Percentiles rank a stretch among this genome's conserved stretches.
These are phyloP conservation scores for Sebastes itinus DNA, from an alignment of 2,797 vertebrate species.

Conservation along the genomic window DNA sequence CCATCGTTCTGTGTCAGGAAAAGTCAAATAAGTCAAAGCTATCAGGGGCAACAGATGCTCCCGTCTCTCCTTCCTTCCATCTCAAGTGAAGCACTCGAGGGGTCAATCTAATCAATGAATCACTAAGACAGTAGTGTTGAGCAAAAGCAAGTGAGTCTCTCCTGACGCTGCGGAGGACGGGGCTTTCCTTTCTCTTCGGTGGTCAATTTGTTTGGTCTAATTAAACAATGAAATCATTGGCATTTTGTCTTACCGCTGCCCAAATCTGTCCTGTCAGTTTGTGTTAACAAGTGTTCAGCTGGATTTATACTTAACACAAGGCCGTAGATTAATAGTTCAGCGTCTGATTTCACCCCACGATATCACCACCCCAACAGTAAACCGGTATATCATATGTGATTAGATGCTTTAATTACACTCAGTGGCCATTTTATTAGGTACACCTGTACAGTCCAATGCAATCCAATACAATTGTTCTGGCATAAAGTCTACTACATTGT, in stretches of 20 bases:
- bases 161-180: background rate
- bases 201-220: conserved; percentile 15
- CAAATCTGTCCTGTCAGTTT: background rate
- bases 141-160: conserved; percentile 45
- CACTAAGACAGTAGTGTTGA: conserved; percentile 41
- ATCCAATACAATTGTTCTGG: background rate
- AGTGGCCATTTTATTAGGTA: background rate
- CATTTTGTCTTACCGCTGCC: background rate
- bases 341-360: background rate
- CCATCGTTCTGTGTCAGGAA: conserved; percentile 76
- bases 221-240: conserved; percentile 11
- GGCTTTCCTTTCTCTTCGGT: background rate
- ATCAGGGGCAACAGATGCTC: conserved; percentile 81
- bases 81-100: conserved; percentile 50
- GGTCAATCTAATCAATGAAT: conserved; percentile 79
- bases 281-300: background rate
- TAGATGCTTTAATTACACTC: background rate
- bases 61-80: conserved; percentile 31
- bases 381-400: background rate
- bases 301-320: background rate
- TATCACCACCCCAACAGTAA: background rate
- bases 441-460: background rate
- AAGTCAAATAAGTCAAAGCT: conserved; percentile 82
- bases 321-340: too few species aligned
- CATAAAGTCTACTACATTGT: background rate